phyloP scores from a whole-genome alignment of 2,797 vertebrate genomes.

The Sebastes wilsoni region DNA sequence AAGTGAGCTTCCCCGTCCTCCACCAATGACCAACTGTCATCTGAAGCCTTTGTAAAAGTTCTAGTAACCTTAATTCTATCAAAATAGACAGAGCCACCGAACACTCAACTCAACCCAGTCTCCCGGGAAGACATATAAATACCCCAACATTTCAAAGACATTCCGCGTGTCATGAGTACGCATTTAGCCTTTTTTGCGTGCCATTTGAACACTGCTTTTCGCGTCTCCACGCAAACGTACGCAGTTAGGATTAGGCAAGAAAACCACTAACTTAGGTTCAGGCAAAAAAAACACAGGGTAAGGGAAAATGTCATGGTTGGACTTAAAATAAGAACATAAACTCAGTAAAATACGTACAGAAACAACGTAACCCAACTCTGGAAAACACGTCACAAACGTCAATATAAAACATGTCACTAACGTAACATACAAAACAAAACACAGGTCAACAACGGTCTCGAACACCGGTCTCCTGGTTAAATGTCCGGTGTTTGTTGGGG shows the following conservation, averaged over 20 bases:
- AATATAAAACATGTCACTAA: neutral
- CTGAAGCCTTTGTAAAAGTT: neutral
- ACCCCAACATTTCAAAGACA: too few species aligned
- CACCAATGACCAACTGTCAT: neutral
- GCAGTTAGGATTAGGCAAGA: too few species aligned
- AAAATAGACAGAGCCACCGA: neutral
- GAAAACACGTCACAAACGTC: neutral
- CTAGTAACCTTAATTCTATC: neutral
- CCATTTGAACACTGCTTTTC: too few species aligned
- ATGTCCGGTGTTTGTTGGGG: neutral
- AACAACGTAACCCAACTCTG: too few species aligned
- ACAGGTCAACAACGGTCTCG: neutral
- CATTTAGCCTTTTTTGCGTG: too few species aligned
- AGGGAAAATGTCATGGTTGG: too few species aligned
- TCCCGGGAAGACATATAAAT: too few species aligned
- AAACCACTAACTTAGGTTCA: too few species aligned
- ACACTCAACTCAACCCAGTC: too few species aligned
- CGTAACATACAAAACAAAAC: neutral
- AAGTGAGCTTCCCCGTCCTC: neutral
- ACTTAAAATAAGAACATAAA: accelerated
- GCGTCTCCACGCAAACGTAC: too few species aligned
- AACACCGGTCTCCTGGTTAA: neutral
- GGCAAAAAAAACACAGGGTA: too few species aligned
- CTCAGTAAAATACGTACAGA: accelerated
- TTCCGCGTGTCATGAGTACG: too few species aligned